Evolutionary conservation across 2,888 invertebrate genomes (phyloP).

Genomic region (Dolomedes plantarius): DNA sequence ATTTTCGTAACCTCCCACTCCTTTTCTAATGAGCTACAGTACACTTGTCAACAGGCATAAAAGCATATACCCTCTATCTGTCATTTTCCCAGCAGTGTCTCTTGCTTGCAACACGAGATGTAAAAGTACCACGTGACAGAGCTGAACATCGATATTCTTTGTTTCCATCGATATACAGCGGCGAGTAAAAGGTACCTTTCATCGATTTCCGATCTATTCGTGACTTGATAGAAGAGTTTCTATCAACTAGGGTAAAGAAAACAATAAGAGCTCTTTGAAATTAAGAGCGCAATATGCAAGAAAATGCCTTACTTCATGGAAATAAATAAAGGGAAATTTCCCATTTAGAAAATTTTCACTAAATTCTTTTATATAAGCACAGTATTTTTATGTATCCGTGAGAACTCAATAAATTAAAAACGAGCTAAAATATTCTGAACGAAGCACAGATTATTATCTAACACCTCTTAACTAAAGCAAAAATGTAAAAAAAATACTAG

Average conservation of each 20-base stretch:
- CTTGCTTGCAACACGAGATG: background rate
- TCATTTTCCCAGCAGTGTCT: background rate
- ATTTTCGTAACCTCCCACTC: too few relatives aligned
- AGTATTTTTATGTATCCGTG: too few relatives aligned
- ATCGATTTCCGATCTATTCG: constrained; percentile 35
- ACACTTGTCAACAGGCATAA: too few relatives aligned
- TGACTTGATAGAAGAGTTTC: constrained; percentile 1
- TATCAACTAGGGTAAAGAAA: background rate
- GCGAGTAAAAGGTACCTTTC: background rate
- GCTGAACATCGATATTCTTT: background rate
- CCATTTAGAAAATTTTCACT: too few relatives aligned
- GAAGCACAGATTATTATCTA: too few relatives aligned
- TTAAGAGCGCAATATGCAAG: background rate
- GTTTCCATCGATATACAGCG: background rate
- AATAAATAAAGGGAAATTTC: too few relatives aligned
- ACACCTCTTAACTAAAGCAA: too few relatives aligned
- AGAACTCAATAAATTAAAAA: too few relatives aligned
- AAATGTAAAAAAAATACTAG: too few relatives aligned
- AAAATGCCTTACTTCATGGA: background rate
- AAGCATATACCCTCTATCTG: background rate
- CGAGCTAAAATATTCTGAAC: too few relatives aligned
- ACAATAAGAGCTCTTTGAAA: background rate
- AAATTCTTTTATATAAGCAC: too few relatives aligned
- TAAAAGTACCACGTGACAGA: background rate
- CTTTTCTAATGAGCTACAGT: too few relatives aligned